Evolutionary conservation across 2,888 invertebrate species (phyloP), one percentile per base, ranked within the genome.

Genomic region (Parochlus steinenii): DNA sequence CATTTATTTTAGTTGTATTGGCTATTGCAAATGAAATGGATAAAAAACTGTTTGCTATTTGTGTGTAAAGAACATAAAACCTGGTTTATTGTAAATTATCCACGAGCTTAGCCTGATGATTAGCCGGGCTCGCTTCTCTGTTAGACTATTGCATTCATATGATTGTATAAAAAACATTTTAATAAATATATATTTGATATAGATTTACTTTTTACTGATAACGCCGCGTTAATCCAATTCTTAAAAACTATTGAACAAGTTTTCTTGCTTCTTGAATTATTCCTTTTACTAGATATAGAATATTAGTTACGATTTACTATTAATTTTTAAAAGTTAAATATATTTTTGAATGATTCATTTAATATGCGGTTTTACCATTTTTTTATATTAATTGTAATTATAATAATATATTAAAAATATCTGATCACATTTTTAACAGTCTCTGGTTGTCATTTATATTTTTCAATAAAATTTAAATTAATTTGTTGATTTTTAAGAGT

Each of bases 391-490:
- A 40, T 39, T 39, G 31, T 33, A 39, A 22, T 40, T 40, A 38
- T 39, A 32, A 39, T 42, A 42, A 35, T 41, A 39, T 42, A 39
- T 41, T 44, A 41, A 43, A 40, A 53, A 56, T 56, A 57, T 58
- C 56, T 58, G 58, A 58, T 58, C 58, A 58, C 58, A 58, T 58
- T 54, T 54, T 43, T 37, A 30, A 43, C 40, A 46, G 30, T 35
- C 30, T 28, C 20, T 40, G 29, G 40, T 37, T 35, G 35, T 35
- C 28, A 16, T 10, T 25, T 38, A 15, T 38, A 16, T 30, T 11
- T 39, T 26, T 26, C 41, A 42, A 47, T 46, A 40, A 31, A 46
- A 45, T 42, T 43, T 43, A 43, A 43, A 39, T 26, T 19, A 27
- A 17, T 16, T 24, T 39, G n/a, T n/a, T 25, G 16, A 15, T 15